These are phyloP conservation scores for Synergus laeviventris DNA, from an alignment of 2,888 invertebrate species.

Conservation along the genomic window DNA sequence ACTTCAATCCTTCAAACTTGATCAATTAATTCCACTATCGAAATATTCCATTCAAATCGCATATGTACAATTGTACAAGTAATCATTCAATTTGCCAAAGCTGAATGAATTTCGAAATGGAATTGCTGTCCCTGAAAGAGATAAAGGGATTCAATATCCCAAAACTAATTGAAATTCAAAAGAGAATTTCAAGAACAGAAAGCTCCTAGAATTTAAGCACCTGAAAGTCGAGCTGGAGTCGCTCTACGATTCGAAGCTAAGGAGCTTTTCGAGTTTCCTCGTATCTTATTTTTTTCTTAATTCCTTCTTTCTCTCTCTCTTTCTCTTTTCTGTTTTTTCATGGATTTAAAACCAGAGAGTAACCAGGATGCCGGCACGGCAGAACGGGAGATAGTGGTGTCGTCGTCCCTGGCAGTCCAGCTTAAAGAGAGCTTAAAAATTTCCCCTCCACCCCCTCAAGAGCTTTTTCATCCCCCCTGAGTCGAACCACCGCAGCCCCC, in stretches of 20 bases:
- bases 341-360: slow-evolving; percentile 6
- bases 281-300: slow-evolving; percentile 71
- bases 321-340: slow-evolving; percentile 44
- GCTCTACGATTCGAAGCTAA: slow-evolving; percentile 52
- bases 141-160: background rate
- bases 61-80: too few relatives aligned
- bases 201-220: background rate
- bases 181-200: background rate
- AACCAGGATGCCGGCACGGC: slow-evolving; percentile 59
- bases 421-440: slow-evolving; percentile 72
- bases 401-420: slow-evolving; percentile 58
- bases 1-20: too few relatives aligned
- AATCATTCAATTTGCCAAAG: background rate
- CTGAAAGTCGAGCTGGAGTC: background rate
- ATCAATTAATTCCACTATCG: background rate
- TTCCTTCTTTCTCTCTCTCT: slow-evolving; percentile 57
- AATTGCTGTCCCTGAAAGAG: background rate
- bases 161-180: slow-evolving; percentile 3
- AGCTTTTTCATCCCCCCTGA: slow-evolving; percentile 61
- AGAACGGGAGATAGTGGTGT: slow-evolving; percentile 62
- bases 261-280: slow-evolving; percentile 67
- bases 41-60: background rate
- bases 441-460: slow-evolving; percentile 64
- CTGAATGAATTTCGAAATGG: background rate
- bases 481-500: slow-evolving; percentile 52